phyloP scores from a whole-genome alignment of 2,888 invertebrate species.

The Caenorhabditis uteleia region DNA sequence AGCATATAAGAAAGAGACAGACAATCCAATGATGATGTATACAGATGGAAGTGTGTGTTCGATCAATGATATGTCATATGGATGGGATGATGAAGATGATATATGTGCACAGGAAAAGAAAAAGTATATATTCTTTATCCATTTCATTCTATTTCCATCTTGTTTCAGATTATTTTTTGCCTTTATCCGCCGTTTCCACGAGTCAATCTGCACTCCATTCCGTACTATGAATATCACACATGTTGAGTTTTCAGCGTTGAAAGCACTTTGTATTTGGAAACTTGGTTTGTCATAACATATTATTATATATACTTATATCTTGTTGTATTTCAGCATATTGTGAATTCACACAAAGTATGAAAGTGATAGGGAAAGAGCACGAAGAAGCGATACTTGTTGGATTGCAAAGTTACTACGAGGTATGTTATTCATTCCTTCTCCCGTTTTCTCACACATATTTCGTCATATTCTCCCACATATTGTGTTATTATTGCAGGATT shows the following conservation, averaged over 20 bases:
- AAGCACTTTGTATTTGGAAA: constrained; percentile 52
- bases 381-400: constrained; percentile 34
- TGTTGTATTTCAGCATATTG: constrained; percentile 39
- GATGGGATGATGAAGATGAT: constrained; percentile 54
- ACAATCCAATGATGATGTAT: constrained; percentile 34
- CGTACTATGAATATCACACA: constrained; percentile 26
- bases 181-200: constrained; percentile 33
- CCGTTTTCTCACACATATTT: no score
- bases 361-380: constrained; percentile 39
- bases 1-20: constrained; percentile 13
- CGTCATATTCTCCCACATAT: no score
- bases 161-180: constrained; percentile 31
- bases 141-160: not conserved
- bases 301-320: not conserved
- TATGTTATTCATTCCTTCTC: not conserved
- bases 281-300: constrained; percentile 30
- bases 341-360: constrained; percentile 40
- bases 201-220: constrained; percentile 34
- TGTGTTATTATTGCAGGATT: constrained; percentile 1
- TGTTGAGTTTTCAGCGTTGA: constrained; percentile 51
- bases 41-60: constrained; percentile 43
- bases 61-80: constrained; percentile 43
- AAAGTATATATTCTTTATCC: constrained; percentile 21
- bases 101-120: constrained; percentile 41
- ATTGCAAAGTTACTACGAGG: constrained; percentile 39